Evolutionary conservation across 2,888 invertebrate genomes (phyloP), one percentile per base, ranked within the genome.

Genomic region (Dicyrtomina minuta): DNA sequence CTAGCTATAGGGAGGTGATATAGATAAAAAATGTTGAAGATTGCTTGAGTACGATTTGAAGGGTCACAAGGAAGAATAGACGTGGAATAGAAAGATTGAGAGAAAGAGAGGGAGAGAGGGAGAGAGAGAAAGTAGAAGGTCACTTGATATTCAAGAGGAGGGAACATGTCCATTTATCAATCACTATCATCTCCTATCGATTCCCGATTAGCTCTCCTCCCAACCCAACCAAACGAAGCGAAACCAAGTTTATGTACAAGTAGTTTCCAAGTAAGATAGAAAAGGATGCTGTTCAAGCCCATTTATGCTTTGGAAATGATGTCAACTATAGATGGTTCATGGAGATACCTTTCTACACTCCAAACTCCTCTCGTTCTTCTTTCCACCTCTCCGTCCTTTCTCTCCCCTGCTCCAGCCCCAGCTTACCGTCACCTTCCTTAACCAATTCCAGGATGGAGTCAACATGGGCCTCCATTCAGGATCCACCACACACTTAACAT

Each of bases 91-190:
- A 41, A 41, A 41, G 43, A 41, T 8, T 41, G 78, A 77, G 67
- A 78, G 78, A 76, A 41, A 0, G 55, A 65, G 15, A 15, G 27
- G 20, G 59, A n/a, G 65, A 55, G 62, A 46, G 61, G 44, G 64
- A 39, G 55, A 27, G 26, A 49, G 39, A 64, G 27, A 20, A 17
- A n/a, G n/a, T n/a, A 53, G 55, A 22, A 66, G 66, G 66, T 66
- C 66, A 66, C 66, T 66, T 66, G 66, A 66, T 66, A 66, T 66
- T 66, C 66, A 66, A 66, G 56, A 66, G 55, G 55, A 55, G 56
- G 13, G 41, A 55, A 44, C 22, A 68, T 49, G 68, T 59, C 68
- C 68, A 68, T 68, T 68, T 68, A 68, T 68, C 68, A 68, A 60
- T 60, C 66, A 43, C 60, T 49, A 68, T 68, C 68, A 61, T 68